A percentile compares a stretch with the other conserved stretches of the same genome.
Evolutionary conservation across 1,140 invertebrate genomes (phyloP).

Genomic region (Matsumurasca onukii): DNA sequence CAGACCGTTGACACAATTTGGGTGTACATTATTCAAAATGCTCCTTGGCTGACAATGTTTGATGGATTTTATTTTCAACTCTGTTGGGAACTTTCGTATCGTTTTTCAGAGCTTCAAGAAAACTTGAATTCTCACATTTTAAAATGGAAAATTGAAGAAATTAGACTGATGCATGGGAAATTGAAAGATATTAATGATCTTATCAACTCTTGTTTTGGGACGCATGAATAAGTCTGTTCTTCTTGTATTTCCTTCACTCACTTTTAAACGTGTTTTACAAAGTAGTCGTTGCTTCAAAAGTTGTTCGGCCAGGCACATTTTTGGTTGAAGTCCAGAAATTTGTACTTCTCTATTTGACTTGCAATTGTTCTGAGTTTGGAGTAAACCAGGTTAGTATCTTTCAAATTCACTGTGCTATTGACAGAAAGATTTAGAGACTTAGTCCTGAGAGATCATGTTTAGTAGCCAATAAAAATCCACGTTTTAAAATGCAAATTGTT

Average conservation of each 20-base stretch:
- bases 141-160: not conserved
- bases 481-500: no score
- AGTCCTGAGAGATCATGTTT: no score
- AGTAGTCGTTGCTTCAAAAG: not conserved
- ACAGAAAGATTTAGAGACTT: no score
- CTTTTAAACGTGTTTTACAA: constrained; percentile 7
- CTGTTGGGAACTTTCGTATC: not conserved
- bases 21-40: not conserved
- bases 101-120: constrained; percentile 9
- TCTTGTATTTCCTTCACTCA: not conserved
- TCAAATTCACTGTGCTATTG: no score
- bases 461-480: no score
- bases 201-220: constrained; percentile 12
- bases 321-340: not conserved
- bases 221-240: constrained; percentile 6
- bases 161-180: constrained; percentile 8
- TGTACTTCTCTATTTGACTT: not conserved
- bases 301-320: not conserved
- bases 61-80: constrained; percentile 2
- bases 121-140: not conserved
- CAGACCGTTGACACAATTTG: not conserved
- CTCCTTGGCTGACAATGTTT: constrained; percentile 1
- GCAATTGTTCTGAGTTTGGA: constrained; percentile 4
- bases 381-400: constrained; percentile 3
- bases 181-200: constrained; percentile 4